Percentiles rank a stretch among this genome's conserved stretches.
Conservation (phyloP, 30 jellyfish, hydroid and myxozoan species). For the Clytia hemisphaerica region DNA sequence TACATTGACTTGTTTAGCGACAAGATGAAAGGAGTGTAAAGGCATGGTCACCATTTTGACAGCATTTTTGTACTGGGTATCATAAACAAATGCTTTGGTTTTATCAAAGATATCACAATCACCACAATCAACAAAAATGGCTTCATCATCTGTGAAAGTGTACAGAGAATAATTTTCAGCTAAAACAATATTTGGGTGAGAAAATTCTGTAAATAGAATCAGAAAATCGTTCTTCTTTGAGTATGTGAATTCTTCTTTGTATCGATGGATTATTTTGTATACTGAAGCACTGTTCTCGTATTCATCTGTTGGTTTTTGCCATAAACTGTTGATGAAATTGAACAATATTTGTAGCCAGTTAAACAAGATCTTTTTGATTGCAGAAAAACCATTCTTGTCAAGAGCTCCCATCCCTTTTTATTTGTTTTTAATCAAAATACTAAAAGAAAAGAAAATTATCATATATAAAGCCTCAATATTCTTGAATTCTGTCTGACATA, state of each 20-base stretch:
- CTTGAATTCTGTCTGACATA: too few species aligned
- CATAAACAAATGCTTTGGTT: conserved; percentile 11
- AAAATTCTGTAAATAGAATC: background rate
- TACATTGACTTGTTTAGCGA: background rate
- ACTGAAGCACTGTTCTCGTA: background rate
- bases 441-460: too few species aligned
- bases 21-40: background rate
- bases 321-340: background rate
- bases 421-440: too few species aligned
- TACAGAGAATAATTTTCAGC: conserved; percentile 6
- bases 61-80: conserved; percentile 18
- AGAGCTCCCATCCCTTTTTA: too few species aligned
- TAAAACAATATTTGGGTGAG: conserved; percentile 20
- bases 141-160: conserved; percentile 8
- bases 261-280: background rate
- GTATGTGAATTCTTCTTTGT: background rate
- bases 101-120: conserved; percentile 6
- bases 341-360: background rate
- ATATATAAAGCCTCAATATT: too few species aligned
- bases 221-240: background rate
- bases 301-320: too few species aligned
- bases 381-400: too few species aligned
- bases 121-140: conserved; percentile 29
- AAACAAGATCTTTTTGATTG: background rate
- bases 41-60: background rate